phyloP scores from a whole-genome alignment of 2,888 invertebrate species.

The Andrena minutula region DNA sequence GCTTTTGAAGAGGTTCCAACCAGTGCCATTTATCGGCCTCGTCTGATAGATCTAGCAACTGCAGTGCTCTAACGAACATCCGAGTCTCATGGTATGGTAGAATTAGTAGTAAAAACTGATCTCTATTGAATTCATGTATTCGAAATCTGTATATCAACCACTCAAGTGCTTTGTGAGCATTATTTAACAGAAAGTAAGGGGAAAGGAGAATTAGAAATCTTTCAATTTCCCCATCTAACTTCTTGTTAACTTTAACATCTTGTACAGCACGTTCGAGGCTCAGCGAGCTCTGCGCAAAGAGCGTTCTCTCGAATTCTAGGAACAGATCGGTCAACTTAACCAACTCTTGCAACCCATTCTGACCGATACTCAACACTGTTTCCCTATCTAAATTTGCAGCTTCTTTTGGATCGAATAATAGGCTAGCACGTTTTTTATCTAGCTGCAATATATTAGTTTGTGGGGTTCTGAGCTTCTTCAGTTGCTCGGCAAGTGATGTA shows the following conservation, averaged over 20 bases:
- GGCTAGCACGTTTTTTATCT: constrained; percentile 91
- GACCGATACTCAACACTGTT: constrained; percentile 93
- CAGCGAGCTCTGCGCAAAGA: constrained; percentile 92
- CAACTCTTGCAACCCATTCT: constrained; percentile 94
- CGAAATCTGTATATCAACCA: constrained; percentile 97
- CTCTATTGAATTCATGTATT: constrained; percentile 95
- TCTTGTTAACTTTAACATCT: constrained; percentile 90
- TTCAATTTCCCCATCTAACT: constrained; percentile 91
- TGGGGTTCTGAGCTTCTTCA: constrained; percentile 91
- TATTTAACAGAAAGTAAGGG: constrained; percentile 94
- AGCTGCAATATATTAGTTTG: constrained; percentile 90
- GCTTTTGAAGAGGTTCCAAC: constrained; percentile 90
- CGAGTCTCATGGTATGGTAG: constrained; percentile 97
- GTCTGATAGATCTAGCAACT: constrained; percentile 89
- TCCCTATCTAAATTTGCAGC: constrained; percentile 94
- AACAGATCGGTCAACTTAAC: constrained; percentile 91
- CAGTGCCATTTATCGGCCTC: constrained; percentile 90
- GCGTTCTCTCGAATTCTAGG: constrained; percentile 89
- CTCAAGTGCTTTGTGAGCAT: constrained; percentile 96
- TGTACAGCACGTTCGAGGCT: constrained; percentile 94
- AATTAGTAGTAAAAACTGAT: constrained; percentile 92
- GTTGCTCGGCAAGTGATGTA: constrained; percentile 92
- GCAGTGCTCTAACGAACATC: constrained; percentile 93
- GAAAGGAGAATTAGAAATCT: constrained; percentile 93
- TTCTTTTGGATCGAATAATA: constrained; percentile 95